These are phyloP conservation scores for Brachylomia viminalis DNA, from an alignment of 2,888 invertebrate species.

Conservation along the genomic window DNA sequence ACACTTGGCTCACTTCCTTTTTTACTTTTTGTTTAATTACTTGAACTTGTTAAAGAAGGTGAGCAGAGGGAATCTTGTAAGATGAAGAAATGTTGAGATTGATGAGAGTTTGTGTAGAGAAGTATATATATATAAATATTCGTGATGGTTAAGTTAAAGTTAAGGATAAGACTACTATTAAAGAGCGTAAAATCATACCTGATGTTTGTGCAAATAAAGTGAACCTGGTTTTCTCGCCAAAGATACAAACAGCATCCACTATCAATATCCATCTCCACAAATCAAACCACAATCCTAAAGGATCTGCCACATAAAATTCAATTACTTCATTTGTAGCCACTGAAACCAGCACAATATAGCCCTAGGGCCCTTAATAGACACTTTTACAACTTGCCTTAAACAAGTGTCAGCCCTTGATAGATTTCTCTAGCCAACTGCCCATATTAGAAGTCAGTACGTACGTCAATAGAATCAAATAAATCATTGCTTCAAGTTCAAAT, in stretches of 20 bases:
- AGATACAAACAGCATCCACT: conserved; percentile 8
- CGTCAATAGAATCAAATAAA: conserved; percentile 65
- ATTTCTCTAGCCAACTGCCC: conserved; percentile 53
- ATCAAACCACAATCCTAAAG: conserved; percentile 51
- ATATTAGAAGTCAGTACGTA: conserved; percentile 49
- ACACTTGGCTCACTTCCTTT: conserved; percentile 49
- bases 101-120: neutral
- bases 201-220: neutral
- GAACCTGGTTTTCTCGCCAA: neutral
- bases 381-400: conserved; percentile 56
- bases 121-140: too few relatives aligned
- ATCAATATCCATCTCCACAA: conserved; percentile 40
- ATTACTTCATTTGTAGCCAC: conserved; percentile 62
- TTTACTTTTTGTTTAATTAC: conserved; percentile 39
- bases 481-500: conserved; percentile 66
- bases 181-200: neutral
- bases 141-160: neutral
- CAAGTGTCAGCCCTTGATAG: conserved; percentile 56
- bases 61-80: neutral
- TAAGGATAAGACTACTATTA: neutral
- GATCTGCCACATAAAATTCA: conserved; percentile 58
- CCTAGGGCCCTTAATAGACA: conserved; percentile 52
- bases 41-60: conserved; percentile 7
- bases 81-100: neutral
- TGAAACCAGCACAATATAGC: conserved; percentile 48